phyloP scores from a whole-genome alignment of 2,888 invertebrate species.

The Dimorphilus gyrociliatus region DNA sequence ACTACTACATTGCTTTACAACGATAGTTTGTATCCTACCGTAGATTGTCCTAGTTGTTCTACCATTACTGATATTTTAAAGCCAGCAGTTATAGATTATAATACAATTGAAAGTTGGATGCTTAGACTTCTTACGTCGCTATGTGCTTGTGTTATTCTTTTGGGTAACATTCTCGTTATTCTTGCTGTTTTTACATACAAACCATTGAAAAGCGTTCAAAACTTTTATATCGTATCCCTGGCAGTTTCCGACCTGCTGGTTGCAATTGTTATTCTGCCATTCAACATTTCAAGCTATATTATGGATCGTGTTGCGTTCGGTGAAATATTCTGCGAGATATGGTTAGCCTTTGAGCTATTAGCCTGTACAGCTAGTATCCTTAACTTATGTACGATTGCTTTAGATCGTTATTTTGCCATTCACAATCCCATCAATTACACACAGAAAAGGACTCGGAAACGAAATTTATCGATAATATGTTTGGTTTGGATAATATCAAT shows the following conservation, averaged over 20 bases:
- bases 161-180: constrained; percentile 16
- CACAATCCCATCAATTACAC: constrained; percentile 87
- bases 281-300: constrained; percentile 79
- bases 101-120: no score
- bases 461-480: constrained; percentile 58
- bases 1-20: no score
- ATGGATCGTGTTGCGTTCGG: constrained; percentile 82
- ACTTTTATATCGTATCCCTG: constrained; percentile 17
- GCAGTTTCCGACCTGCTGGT: constrained; percentile 16
- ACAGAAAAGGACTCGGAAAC: constrained; percentile 72
- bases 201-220: constrained; percentile 14
- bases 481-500: constrained; percentile 83
- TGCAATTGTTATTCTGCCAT: constrained; percentile 47
- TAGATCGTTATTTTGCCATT: constrained; percentile 70
- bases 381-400: constrained; percentile 78
- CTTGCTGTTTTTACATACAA: constrained; percentile 15
- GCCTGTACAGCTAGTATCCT: constrained; percentile 89
- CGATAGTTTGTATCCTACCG: no score
- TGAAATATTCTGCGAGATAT: constrained; percentile 77
- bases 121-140: constrained; percentile 8
- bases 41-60: no score
- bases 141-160: constrained; percentile 11
- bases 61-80: no score
- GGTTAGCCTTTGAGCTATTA: constrained; percentile 84
- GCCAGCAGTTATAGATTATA: no score